A percentile compares a stretch with the other conserved stretches of the same genome.
phyloP scores from a whole-genome alignment of 2,888 invertebrate genomes.

The Tineola bisselliella region DNA sequence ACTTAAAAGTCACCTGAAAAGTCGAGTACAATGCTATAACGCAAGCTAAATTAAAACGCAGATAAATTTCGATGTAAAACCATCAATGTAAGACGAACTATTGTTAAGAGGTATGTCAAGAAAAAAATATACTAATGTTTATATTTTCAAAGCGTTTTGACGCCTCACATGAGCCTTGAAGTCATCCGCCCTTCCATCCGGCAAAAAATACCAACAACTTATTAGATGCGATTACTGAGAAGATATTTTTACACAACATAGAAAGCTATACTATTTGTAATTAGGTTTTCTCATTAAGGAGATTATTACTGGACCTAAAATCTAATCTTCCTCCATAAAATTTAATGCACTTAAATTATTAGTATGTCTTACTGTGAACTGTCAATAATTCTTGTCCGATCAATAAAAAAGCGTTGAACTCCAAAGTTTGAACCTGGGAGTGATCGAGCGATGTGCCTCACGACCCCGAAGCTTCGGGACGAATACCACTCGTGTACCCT shows the following conservation, averaged over 20 bases:
- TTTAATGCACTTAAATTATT: too few relatives aligned
- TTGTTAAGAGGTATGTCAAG: too few relatives aligned
- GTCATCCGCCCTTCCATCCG: constrained; percentile 29
- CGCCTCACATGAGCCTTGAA: constrained; percentile 23
- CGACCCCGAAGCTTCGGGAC: constrained; percentile 7
- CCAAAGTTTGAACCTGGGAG: neutral
- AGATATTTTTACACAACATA: neutral
- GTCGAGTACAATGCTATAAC: too few relatives aligned
- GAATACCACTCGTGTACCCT: constrained; percentile 8
- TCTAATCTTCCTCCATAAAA: too few relatives aligned
- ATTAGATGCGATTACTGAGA: neutral
- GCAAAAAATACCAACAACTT: constrained; percentile 19
- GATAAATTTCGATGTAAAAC: constrained; percentile 11
- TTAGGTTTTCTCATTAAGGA: too few relatives aligned
- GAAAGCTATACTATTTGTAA: too few relatives aligned
- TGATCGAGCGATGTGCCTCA: neutral
- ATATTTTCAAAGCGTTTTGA: neutral
- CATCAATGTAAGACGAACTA: neutral
- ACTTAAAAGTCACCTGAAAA: too few relatives aligned
- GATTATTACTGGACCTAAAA: too few relatives aligned
- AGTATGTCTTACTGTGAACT: neutral
- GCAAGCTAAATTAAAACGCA: constrained; percentile 14
- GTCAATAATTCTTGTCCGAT: neutral
- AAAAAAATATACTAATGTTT: neutral
- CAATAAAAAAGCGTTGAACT: neutral